phyloP scores from a whole-genome alignment of 92 coral and sea anemone species.

The Pocillopora grandis region DNA sequence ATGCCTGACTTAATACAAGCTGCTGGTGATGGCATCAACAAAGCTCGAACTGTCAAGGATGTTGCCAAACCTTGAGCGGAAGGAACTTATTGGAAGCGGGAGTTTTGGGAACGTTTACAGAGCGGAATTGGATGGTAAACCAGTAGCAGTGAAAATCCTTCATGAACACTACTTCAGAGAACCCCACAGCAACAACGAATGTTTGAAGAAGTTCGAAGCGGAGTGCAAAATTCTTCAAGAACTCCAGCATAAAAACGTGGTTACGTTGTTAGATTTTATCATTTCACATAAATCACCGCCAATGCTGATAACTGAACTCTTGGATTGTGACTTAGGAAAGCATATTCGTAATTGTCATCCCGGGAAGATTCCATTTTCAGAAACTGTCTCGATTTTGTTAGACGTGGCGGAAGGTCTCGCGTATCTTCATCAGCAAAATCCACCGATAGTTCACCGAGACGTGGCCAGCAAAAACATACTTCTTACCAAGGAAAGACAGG shows the following conservation, averaged over 20 bases:
- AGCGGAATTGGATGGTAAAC: background rate
- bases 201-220: background rate
- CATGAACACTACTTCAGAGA: background rate
- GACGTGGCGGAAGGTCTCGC: slow-evolving; percentile 62
- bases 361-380: slow-evolving; percentile 39
- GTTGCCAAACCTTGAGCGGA: background rate
- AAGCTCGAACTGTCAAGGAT: background rate
- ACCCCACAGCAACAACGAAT: too few species aligned
- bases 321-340: slow-evolving; percentile 2
- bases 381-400: slow-evolving; percentile 40
- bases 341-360: slow-evolving; percentile 2
- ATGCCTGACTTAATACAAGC: too few species aligned
- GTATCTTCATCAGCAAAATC: slow-evolving; percentile 44
- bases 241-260: slow-evolving; percentile 7
- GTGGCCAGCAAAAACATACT: slow-evolving; percentile 49
- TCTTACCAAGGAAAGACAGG: slow-evolving; percentile 34
- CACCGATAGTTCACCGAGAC: slow-evolving; percentile 56
- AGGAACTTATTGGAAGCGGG: slow-evolving; percentile 8
- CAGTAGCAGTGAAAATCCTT: slow-evolving; percentile 7
- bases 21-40: too few species aligned
- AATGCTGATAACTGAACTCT: slow-evolving; percentile 23
- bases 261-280: background rate
- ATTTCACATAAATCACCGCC: slow-evolving; percentile 3
- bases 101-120: slow-evolving; percentile 11
- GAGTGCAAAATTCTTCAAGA: slow-evolving; percentile 10